A percentile compares a stretch with the other conserved stretches of the same genome.
phyloP scores from a whole-genome alignment of 2,888 invertebrate species.

The Ceramica pisi region DNA sequence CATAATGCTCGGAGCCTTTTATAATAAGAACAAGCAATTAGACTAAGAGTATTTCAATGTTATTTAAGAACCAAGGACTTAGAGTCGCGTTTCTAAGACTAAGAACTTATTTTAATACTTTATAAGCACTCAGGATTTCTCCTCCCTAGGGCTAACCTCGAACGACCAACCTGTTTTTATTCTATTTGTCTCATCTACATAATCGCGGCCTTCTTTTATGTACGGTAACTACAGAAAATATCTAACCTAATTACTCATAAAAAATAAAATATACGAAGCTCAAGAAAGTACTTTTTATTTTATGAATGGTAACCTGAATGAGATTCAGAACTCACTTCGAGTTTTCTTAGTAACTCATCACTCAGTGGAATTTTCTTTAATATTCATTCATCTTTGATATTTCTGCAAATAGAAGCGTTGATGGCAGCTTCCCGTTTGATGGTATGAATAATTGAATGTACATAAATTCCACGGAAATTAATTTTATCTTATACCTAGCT shows the following conservation, averaged over 20 bases:
- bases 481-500: slow-evolving; percentile 27
- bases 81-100: slow-evolving; percentile 15
- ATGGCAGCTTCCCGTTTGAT: slow-evolving; percentile 36
- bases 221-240: slow-evolving; percentile 17
- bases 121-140: slow-evolving; percentile 44
- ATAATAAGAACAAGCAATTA: slow-evolving; percentile 44
- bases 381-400: slow-evolving; percentile 48
- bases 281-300: slow-evolving; percentile 14
- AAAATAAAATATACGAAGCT: slow-evolving; percentile 4
- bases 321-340: slow-evolving; percentile 42
- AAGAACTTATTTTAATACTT: slow-evolving; percentile 54
- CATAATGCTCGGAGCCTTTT: slow-evolving; percentile 19
- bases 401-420: slow-evolving; percentile 47
- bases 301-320: slow-evolving; percentile 10
- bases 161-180: slow-evolving; percentile 45
- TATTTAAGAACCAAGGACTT: slow-evolving; percentile 35
- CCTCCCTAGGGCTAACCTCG: slow-evolving; percentile 34
- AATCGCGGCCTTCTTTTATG: slow-evolving; percentile 34
- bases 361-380: slow-evolving; percentile 20
- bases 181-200: slow-evolving; percentile 54
- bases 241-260: slow-evolving; percentile 23
- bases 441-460: slow-evolving; percentile 48
- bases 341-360: slow-evolving; percentile 38
- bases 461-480: slow-evolving; percentile 30
- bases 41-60: slow-evolving; percentile 38